Evolutionary conservation across 1,140 invertebrate species (phyloP), one percentile per base, ranked within the genome.

Genomic region (Cataglyphis hispanica): DNA sequence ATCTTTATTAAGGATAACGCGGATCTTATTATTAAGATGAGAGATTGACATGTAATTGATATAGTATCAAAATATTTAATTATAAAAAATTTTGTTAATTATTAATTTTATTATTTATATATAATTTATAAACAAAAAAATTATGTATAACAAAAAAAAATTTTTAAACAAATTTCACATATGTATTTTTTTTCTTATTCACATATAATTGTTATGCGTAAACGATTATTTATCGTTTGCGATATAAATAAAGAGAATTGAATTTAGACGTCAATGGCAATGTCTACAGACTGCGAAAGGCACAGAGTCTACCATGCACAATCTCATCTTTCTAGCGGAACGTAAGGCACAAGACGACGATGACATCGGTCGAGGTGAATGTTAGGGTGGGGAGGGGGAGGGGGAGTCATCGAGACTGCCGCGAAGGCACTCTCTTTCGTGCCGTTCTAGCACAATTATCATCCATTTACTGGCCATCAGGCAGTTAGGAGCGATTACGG

Each of bases 381-480:
- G 90, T n/a, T n/a, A n/a, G n/a, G n/a, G n/a, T n/a, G n/a, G n/a
- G n/a, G n/a, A n/a, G n/a, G n/a, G n/a, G n/a, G n/a, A 92, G 86
- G 87, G 72, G 92, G 91, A 83, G 37, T 72, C 31, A n/a, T n/a
- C 91, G 92, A n/a, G n/a, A n/a, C n/a, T 91, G 76, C 91, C 91
- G 92, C 74, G 72, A 87, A 85, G 76, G 56, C 72, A 50, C 88
- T 84, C 87, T 86, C 46, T 50, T 50, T 89, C 72, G 88, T 83
- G 67, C 78, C 86, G 85, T 89, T 91, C 88, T 50, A 72, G 64
- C 87, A 91, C 93, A 95, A 95, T 95, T 94, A 95, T 95, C 92
- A 94, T 93, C 93, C 92, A 94, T 95, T 95, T 95, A 94, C 92
- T 91, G 91, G 89, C 87, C 91, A 94, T 94, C 93, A 93, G 93